Conservation (phyloP, 2,888 invertebrate genomes). For the Dolomedes plantarius region DNA sequence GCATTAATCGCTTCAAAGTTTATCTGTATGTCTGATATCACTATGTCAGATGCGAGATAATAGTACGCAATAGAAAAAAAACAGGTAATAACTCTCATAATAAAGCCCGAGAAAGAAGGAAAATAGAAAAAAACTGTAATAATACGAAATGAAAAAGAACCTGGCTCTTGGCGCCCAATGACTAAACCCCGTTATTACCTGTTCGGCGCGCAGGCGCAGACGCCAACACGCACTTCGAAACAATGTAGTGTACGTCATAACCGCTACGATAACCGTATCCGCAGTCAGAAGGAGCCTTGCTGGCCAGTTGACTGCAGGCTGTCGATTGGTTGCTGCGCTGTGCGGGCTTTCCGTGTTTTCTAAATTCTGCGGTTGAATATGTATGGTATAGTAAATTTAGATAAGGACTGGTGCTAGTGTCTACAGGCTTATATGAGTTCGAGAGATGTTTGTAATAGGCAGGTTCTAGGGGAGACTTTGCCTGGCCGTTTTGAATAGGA, state of each 20-base stretch:
- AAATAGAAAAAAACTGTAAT: slow-evolving; percentile 27
- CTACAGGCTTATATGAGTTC: not conserved
- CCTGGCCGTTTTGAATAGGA: slow-evolving; percentile 28
- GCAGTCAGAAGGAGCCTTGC: slow-evolving; percentile 39
- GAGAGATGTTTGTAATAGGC: not conserved
- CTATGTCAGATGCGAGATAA: slow-evolving; percentile 26
- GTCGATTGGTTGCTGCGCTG: slow-evolving; percentile 37
- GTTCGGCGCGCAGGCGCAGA: slow-evolving; percentile 63
- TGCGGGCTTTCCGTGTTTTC: not conserved
- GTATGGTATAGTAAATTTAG: not conserved
- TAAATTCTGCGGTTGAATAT: not conserved
- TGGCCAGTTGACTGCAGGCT: slow-evolving; percentile 29
- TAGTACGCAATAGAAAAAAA: slow-evolving; percentile 28
- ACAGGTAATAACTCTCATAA: not conserved
- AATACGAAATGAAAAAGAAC: slow-evolving; percentile 47
- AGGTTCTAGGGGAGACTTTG: not conserved
- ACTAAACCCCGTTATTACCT: slow-evolving; percentile 66
- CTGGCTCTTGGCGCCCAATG: slow-evolving; percentile 56
- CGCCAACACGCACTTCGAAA: slow-evolving; percentile 48
- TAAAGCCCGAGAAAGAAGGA: slow-evolving; percentile 16
- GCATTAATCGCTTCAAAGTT: too few species aligned
- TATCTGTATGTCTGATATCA: not conserved
- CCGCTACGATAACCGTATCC: slow-evolving; percentile 65
- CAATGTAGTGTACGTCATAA: slow-evolving; percentile 65
- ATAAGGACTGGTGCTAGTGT: not conserved